These are phyloP conservation scores for Tinea trinotella DNA, from an alignment of 2,888 invertebrate genomes.

Conservation along the genomic window DNA sequence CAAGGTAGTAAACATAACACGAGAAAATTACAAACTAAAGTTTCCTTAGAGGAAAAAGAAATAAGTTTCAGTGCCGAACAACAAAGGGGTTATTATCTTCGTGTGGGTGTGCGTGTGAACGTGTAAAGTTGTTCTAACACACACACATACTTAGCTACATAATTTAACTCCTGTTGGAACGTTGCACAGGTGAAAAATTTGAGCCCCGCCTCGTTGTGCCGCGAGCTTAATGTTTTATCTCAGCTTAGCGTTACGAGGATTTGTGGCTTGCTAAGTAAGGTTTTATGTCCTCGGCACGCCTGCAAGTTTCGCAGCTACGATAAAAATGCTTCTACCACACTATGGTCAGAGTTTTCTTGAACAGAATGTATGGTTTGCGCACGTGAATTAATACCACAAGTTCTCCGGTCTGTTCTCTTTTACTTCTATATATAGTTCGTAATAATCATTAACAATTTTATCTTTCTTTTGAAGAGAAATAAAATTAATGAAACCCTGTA, in stretches of 20 bases:
- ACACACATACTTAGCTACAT: constrained; percentile 37
- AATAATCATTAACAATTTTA: too few species aligned
- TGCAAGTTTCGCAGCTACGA: constrained; percentile 56
- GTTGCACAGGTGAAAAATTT: constrained; percentile 64
- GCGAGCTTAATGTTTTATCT: constrained; percentile 69
- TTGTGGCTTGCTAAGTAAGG: constrained; percentile 70
- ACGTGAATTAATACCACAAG: background rate
- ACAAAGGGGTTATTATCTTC: constrained; percentile 8
- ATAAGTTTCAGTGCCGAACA: background rate
- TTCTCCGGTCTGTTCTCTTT: background rate
- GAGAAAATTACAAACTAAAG: background rate
- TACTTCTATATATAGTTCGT: background rate
- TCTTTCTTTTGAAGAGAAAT: too few species aligned
- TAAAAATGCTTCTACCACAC: constrained; percentile 29
- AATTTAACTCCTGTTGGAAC: constrained; percentile 22
- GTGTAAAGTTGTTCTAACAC: background rate
- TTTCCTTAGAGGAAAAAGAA: background rate
- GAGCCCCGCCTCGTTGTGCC: constrained; percentile 54
- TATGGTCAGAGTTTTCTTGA: background rate
- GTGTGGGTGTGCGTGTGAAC: background rate
- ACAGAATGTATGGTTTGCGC: background rate
- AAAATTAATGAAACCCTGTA: too few species aligned
- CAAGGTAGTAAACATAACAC: background rate
- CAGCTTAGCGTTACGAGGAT: constrained; percentile 70
- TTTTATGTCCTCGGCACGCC: constrained; percentile 64